These are phyloP conservation scores for Gymnogyps californianus DNA, from an alignment of 2,113 vertebrate species.

Conservation along the genomic window DNA sequence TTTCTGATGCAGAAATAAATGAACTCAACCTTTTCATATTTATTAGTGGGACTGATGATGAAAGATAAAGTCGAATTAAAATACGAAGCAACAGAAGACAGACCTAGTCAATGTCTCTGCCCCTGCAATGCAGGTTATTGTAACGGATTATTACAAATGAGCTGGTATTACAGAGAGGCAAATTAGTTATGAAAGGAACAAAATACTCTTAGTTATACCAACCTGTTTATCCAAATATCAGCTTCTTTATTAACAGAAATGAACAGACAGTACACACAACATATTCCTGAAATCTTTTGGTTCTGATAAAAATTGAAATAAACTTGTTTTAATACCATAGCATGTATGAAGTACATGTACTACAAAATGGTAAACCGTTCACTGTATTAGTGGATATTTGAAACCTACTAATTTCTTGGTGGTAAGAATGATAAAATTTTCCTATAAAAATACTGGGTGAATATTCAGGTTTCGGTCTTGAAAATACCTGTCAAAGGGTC, in stretches of 20 bases:
- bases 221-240: not conserved
- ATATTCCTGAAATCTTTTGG: not conserved
- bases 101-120: not conserved
- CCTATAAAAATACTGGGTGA: not conserved
- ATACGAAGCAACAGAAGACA: not conserved
- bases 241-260: conserved; percentile 4
- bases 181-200: not conserved
- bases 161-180: not conserved
- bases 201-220: not conserved
- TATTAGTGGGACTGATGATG: conserved; percentile 40
- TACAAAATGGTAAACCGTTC: not conserved
- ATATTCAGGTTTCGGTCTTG: not conserved
- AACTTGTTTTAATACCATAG: not conserved
- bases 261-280: not conserved
- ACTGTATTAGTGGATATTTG: not conserved
- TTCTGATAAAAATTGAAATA: not conserved
- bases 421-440: not conserved
- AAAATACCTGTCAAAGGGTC: not conserved
- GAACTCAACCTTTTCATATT: conserved; percentile 57
- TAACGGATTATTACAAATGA: not conserved
- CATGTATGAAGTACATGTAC: not conserved
- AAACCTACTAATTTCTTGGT: not conserved
- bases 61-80: conserved; percentile 49
- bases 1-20: conserved; percentile 54
- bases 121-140: conserved; percentile 27